Evolutionary conservation across 2,113 vertebrate species (phyloP).

Genomic region (Nicator chloris): DNA sequence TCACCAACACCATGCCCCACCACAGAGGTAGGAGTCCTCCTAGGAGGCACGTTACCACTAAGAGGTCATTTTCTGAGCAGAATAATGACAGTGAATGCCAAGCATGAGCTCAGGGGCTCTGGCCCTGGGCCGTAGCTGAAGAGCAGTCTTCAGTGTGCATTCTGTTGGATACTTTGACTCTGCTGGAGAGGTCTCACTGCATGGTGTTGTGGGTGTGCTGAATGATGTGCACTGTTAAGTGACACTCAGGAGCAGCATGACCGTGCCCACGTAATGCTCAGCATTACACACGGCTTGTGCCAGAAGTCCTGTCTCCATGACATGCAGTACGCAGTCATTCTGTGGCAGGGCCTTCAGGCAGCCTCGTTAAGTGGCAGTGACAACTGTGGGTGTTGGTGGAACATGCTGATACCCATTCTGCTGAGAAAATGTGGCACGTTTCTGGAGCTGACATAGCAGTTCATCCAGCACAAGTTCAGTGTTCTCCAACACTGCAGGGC

Average conservation of each 20-base stretch:
- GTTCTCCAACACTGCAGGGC: neutral
- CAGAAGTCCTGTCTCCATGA: neutral
- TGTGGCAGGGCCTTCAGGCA: neutral
- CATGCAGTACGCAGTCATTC: neutral
- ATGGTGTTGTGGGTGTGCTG: fast-evolving
- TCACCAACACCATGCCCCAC: neutral
- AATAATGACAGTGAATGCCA: neutral
- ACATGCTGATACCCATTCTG: neutral
- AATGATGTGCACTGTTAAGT: neutral
- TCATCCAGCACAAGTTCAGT: neutral
- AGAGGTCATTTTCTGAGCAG: neutral
- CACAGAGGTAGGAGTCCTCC: neutral
- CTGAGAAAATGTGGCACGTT: neutral
- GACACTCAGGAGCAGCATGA: neutral
- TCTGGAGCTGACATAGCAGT: neutral
- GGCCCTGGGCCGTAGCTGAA: neutral
- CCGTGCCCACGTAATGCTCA: neutral
- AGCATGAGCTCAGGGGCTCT: neutral
- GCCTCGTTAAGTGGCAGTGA: neutral
- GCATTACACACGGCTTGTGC: neutral
- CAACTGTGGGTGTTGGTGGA: neutral
- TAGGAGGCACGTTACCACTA: neutral
- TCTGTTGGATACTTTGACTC: neutral
- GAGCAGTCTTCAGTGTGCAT: neutral
- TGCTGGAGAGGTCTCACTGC: neutral